Evolutionary conservation across 2,888 invertebrate species (phyloP), one percentile per base, ranked within the genome.

Genomic region (Ferdinandea cuprea): DNA sequence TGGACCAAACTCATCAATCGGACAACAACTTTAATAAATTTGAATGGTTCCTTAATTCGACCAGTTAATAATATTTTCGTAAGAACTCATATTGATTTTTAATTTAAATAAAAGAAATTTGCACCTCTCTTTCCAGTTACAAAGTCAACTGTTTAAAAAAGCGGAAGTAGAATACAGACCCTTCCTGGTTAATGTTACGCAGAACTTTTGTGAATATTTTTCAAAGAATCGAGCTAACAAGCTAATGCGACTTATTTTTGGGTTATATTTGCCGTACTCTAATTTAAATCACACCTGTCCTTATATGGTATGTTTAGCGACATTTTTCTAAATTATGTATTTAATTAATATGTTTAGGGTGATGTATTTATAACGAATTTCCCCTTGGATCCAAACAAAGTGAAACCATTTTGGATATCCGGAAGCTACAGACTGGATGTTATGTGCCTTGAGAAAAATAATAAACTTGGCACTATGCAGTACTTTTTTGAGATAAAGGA

Each of bases 131-230:
- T 35, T 21, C 1, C 19, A 66, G 66, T 0, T 66, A 11, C 30
- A 66, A 3, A 2, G 40, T 0, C 52, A 17, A 7, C 3, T 71
- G 30, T 11, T 11, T 15, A 59, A 50, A 30, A 40, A 13, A 40
- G 3, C 58, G 6, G 32, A 40, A n/a, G 21, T 59, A 3, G 37
- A 9, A 0, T 59, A 40, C 17, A 11, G 40, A 15, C 74, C 58
- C 1, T 76, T 54, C 28, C 15, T 76, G 0, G 2, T 76, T 6
- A 68, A 68, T n/a, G n/a, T 32, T 3, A 77, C 61, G 1, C 54
- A 77, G 5, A 32, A 46, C 6, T 71, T 32, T 8, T 77, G 77
- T 9, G 32, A 40, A 0, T 56, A 40, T 19, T 21, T 63, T 8
- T 7, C 15, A 5, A 77, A 71, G 17, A 69, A 77, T 8, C 8